Evolutionary conservation across 2,113 vertebrate genomes (phyloP), one percentile per base, ranked within the genome.

Genomic region (Rana temporaria): DNA sequence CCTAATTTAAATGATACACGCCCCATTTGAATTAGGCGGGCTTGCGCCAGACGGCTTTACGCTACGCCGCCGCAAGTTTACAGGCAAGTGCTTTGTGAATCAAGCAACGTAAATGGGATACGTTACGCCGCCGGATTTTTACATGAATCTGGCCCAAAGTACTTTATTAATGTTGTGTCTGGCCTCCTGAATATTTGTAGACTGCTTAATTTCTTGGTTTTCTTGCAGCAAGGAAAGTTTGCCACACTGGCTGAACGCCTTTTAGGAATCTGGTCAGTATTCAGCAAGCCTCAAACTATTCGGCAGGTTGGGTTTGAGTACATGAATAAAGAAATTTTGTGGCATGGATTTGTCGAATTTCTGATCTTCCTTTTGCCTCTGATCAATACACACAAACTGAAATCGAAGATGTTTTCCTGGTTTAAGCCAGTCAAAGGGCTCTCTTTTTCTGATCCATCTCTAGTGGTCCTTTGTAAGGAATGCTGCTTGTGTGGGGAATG

Each of bases 301-400:
- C 94, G 96, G 18, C 94, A 97, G 68, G 85, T 97, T 59, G 92
- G 94, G 42, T 98, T 99, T 90, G 95, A 98, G 75, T 97, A 96
- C 84, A 94, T 97, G 94, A 99, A 98, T 86, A 93, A 98, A 8
- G 98, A 99, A 86, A 94, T 99, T 59, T 90, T 99, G 20, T 99
- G 98, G 98, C 97, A 99, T 15, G 97, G 98, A 52, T 99, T 99
- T 86, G 96, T 98, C 0, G 96, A 99, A 86, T 98, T 99, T 87
- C 93, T 99, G 30, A 96, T 99, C 84, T 98, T 98, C 87, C 89
- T 99, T 9, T 88, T 99, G 4, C 97, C 98, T 0, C 89, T 99
- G 48, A 86, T 99, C 82, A 96, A 97, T 52, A 78, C 92, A 4
- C 93, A 95, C 81, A 98, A 95, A 85, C 84, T 98, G 75, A 98